These are phyloP conservation scores for Geotrypetes seraphini DNA, from an alignment of 2,797 vertebrate genomes.

Conservation along the genomic window DNA sequence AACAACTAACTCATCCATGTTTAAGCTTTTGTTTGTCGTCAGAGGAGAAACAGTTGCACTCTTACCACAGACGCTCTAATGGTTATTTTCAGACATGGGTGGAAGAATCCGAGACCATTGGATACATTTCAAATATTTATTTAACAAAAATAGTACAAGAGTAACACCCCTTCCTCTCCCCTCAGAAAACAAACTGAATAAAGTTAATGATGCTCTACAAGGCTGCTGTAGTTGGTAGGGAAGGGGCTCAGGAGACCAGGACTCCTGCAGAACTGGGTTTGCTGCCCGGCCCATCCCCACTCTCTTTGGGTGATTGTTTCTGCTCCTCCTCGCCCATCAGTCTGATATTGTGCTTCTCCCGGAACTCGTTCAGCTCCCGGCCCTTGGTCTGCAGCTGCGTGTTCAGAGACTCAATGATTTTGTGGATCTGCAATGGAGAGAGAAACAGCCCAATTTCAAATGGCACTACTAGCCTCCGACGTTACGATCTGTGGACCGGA, in stretches of 20 bases:
- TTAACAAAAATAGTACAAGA: slow-evolving; percentile 41
- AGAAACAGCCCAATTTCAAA: too few relatives aligned
- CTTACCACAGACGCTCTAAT: too few relatives aligned
- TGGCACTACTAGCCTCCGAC: too few relatives aligned
- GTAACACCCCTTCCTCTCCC: too few relatives aligned
- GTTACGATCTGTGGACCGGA: too few relatives aligned
- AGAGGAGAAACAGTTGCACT: too few relatives aligned
- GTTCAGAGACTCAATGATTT: slow-evolving; percentile 69
- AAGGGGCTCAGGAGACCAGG: slow-evolving; percentile 61
- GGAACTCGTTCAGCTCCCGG: slow-evolving; percentile 83
- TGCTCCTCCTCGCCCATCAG: slow-evolving; percentile 73
- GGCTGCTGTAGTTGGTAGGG: slow-evolving; percentile 1
- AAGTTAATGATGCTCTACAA: slow-evolving; percentile 6
- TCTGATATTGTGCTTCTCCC: slow-evolving; percentile 89
- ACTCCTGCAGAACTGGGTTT: slow-evolving; percentile 71
- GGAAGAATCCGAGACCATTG: too few relatives aligned
- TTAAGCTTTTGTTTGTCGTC: too few relatives aligned
- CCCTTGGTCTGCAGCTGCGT: slow-evolving; percentile 82
- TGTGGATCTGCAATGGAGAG: slow-evolving; percentile 65
- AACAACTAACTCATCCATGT: too few relatives aligned
- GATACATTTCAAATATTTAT: slow-evolving; percentile 37
- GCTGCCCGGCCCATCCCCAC: slow-evolving; percentile 44
- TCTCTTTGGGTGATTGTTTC: slow-evolving; percentile 42
- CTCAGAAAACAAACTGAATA: slow-evolving; percentile 26
- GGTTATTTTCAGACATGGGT: too few relatives aligned